Base-by-base conservation (phyloP, 2,113 vertebrate species). In the Cebidichthys violaceus region DNA sequence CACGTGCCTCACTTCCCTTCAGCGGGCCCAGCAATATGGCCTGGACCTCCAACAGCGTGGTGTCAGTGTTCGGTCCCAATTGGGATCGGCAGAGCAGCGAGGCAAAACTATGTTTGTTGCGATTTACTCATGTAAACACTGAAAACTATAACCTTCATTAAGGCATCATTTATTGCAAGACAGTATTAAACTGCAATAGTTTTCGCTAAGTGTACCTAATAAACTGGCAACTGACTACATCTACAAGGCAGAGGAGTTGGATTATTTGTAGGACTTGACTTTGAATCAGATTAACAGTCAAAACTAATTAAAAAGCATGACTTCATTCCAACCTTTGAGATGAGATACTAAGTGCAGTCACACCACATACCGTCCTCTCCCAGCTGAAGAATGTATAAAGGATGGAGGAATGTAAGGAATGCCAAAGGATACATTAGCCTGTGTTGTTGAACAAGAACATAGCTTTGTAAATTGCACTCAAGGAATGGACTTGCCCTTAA, bases 281-380 rank as follows among this genome's bases (percentile, higher is more conserved):
- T n/a, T 50, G 3, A 14, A 33, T 43, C 9, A n/a, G 4, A 27
- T 10, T 37, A 24, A 50, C 7, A n/a, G 15, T 33, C 37, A 29
- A 22, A 73, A 22, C 18, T 0, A 52, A 69, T 33, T 69, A 20
- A 43, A 75, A 6, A 3, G 1, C 47, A 24, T 24, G 27, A 47
- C 15, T 17, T 41, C 5, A 17, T 17, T 62, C 33, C 79, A 75
- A 78, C 71, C 37, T 61, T 20, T 75, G 76, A 77, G 82, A 81
- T 43, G 35, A 81, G 68, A 22, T 2, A 84, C 65, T 81, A 72
- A 67, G 33, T 72, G 24, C 47, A 85, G 77, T 66, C 70, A 70
- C 75, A 87, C 50, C 60, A 79, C 82, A 87, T 88, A 68, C 67
- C 39, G 64, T 77, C 59, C 85, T 77, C 83, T 92, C 89, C 88